Evolutionary conservation across 2,888 invertebrate species (phyloP), one percentile per base, ranked within the genome.

Genomic region (Lymantria monacha): DNA sequence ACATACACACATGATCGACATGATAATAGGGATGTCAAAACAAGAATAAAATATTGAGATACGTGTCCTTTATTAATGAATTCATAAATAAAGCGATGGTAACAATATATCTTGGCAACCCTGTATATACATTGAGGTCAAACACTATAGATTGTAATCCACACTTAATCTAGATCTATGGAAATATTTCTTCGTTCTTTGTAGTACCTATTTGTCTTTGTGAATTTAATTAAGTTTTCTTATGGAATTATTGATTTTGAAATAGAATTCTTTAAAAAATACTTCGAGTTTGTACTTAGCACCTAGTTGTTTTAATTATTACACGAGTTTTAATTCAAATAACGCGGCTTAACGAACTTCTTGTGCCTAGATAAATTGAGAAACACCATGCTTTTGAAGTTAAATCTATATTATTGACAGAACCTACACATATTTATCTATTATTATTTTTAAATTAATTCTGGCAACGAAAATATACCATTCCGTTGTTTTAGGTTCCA

Each of bases 321-420:
- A 22, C 5, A 22, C 22, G 22, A 22, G 3, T 22, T 22, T 3
- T 22, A 22, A 22, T 22, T 22, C 22, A 22, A 5, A 22, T 22
- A 5, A 2, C 22, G 5, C n/a, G n/a, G n/a, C n/a, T 22, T 22
- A 48, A 47, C 47, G n/a, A 59, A 63, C 55, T 49, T 56, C 50
- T 52, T 59, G 69, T 69, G 69, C 69, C 67, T 67, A 51, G 51
- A 31, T 49, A 55, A 57, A 52, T 64, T 69, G 69, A 67, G 67
- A 67, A 61, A 10, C 63, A 44, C 13, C 44, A 36, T 7, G n/a
- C 1, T 7, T n/a, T 36, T 36, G 2, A n/a, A 7, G 36, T 36
- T 36, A 36, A n/a, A n/a, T 36, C 36, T n/a, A 36, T 36, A 36
- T n/a, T n/a, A n/a, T 3, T n/a, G 36, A 36, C 9, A 36, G 36